Percentiles rank a stretch among this genome's conserved stretches.
phyloP scores from a whole-genome alignment of 1,140 invertebrate genomes.

The Pseudomyrmex gracilis region DNA sequence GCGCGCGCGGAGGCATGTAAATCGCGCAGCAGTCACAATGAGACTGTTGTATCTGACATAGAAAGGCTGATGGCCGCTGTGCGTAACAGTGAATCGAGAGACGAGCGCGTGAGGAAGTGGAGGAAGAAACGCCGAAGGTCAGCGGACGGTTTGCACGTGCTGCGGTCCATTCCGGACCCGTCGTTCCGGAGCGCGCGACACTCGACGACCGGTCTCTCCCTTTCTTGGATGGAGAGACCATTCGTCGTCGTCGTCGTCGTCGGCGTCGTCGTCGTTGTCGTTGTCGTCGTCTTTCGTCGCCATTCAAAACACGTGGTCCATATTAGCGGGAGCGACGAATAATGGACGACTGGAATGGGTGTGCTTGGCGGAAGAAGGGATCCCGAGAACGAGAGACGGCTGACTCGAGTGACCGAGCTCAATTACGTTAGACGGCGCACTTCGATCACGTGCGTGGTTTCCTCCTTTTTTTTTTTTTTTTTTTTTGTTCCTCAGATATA shows the following conservation, averaged over 20 bases:
- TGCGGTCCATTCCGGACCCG: slow-evolving; percentile 36
- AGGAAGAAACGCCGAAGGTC: slow-evolving; percentile 67
- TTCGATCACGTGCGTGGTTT: slow-evolving; percentile 52
- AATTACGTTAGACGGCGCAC: slow-evolving; percentile 65
- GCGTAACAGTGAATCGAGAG: slow-evolving; percentile 56
- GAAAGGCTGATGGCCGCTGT: slow-evolving; percentile 67
- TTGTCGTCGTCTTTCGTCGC: slow-evolving; percentile 62
- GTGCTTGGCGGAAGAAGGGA: slow-evolving; percentile 43
- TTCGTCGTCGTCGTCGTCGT: too few species aligned
- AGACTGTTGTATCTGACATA: slow-evolving; percentile 70
- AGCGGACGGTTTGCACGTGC: slow-evolving; percentile 64
- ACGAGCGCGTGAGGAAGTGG: slow-evolving; percentile 37
- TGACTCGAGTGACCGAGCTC: slow-evolving; percentile 73
- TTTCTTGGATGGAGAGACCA: slow-evolving; percentile 38
- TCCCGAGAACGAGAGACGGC: slow-evolving; percentile 54
- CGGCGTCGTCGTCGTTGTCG: too few species aligned
- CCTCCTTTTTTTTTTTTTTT: neutral
- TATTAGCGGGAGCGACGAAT: slow-evolving; percentile 74
- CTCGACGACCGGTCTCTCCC: slow-evolving; percentile 57
- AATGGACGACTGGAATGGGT: slow-evolving; percentile 59
- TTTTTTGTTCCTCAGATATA: slow-evolving; percentile 49
- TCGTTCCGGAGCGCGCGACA: slow-evolving; percentile 64
- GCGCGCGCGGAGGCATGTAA: slow-evolving; percentile 53
- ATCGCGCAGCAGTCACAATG: slow-evolving; percentile 66
- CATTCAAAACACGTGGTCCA: slow-evolving; percentile 78